Conservation (phyloP, 2,797 vertebrate species). For the Pantherophis vulpinus region DNA sequence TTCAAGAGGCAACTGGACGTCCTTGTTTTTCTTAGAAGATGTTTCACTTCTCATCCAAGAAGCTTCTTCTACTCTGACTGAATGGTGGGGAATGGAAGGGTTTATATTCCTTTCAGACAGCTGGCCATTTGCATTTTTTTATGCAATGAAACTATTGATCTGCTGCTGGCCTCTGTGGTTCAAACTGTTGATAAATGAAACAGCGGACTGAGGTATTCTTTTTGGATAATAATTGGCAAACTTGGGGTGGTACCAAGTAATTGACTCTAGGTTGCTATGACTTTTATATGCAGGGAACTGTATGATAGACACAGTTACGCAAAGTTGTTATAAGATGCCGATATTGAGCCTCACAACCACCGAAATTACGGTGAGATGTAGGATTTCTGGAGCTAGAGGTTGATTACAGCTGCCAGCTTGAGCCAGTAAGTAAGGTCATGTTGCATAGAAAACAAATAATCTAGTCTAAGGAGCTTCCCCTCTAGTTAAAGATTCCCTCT, state of each 20-base stretch:
- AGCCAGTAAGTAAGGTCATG: background rate
- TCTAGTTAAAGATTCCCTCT: background rate
- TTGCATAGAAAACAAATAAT: background rate
- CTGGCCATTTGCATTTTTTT: too few species aligned
- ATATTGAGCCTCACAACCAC: background rate
- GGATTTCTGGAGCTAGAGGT: background rate
- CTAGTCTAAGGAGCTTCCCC: background rate
- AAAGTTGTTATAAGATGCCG: background rate
- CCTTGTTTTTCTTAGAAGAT: too few species aligned
- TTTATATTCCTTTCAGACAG: too few species aligned
- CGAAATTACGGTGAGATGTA: background rate
- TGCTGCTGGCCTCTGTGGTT: background rate
- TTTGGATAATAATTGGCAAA: background rate
- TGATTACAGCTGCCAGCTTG: background rate
- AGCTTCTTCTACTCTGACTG: too few species aligned
- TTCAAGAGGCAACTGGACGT: too few species aligned
- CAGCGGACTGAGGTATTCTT: background rate
- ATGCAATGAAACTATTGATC: background rate
- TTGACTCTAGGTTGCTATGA: background rate
- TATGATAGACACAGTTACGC: background rate
- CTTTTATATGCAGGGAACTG: background rate
- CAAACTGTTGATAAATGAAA: background rate
- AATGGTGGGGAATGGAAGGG: too few species aligned
- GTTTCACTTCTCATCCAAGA: too few species aligned
- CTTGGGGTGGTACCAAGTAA: background rate